These are phyloP conservation scores for Proisotoma minuta DNA, from an alignment of 2,888 invertebrate species.

Conservation along the genomic window DNA sequence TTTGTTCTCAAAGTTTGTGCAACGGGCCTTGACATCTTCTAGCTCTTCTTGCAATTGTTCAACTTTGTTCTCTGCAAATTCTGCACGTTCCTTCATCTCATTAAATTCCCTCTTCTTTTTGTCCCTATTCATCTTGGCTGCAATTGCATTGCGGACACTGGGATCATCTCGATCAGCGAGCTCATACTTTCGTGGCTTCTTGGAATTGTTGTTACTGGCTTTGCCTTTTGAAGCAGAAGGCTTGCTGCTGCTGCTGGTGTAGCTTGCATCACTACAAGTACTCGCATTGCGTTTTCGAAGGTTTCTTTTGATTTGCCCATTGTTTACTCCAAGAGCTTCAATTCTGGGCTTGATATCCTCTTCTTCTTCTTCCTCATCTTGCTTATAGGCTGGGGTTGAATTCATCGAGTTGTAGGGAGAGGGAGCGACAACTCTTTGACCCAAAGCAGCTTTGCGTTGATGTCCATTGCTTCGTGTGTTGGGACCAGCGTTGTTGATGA, in stretches of 20 bases:
- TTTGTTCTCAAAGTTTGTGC: background rate
- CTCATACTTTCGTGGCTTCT: constrained; percentile 37
- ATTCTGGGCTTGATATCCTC: constrained; percentile 10
- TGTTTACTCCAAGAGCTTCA: background rate
- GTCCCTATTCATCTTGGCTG: constrained; percentile 41
- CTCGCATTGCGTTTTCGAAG: constrained; percentile 9
- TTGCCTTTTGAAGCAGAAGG: constrained; percentile 8
- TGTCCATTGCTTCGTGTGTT: constrained; percentile 1
- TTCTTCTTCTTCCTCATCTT: background rate
- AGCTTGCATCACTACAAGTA: background rate
- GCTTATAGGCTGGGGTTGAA: too few relatives aligned
- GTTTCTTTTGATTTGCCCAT: too few relatives aligned
- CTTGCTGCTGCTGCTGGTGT: background rate
- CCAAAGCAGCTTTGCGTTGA: background rate
- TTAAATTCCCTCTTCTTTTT: constrained; percentile 37
- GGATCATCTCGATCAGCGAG: constrained; percentile 29
- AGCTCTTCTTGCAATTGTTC: background rate
- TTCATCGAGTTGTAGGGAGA: background rate
- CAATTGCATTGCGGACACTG: constrained; percentile 40
- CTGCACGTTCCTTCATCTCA: constrained; percentile 11
- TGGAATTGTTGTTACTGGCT: background rate
- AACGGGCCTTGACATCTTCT: background rate
- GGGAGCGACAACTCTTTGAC: constrained; percentile 9
- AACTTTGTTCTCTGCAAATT: background rate
- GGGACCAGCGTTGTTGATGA: background rate